Evolutionary conservation across 2,888 invertebrate genomes (phyloP), one percentile per base, ranked within the genome.

Genomic region (Melanchra persicariae): DNA sequence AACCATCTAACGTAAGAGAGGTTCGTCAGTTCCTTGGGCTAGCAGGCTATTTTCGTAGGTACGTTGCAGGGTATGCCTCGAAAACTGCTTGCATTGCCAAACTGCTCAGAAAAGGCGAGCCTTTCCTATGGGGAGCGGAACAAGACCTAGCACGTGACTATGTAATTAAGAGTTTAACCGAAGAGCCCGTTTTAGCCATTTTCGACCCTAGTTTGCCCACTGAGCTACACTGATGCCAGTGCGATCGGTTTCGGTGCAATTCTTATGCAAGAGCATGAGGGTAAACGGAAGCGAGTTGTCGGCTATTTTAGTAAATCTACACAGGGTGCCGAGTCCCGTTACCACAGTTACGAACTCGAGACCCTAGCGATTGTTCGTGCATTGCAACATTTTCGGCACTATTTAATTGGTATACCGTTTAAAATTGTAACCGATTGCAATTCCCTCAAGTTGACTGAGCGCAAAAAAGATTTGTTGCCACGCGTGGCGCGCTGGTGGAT

Each of bases 371-470:
- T 87, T 0, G 84, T 88, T 0, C 79, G 70, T 10, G 83, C 84
- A 0, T 40, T 85, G 4, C 82, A 83, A 59, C 59, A 86, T 51
- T 87, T 87, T 55, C 51, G 87, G 0, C 83, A 85, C 2, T 86
- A 85, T 45, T n/a, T 86, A 0, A 40, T 85, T 30, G 30, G 30
- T 30, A 30, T 30, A 30, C 30, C 30, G 30, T 30, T 30, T 30
- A 30, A 30, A 30, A 30, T 30, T 3, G 30, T 30, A 30, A 30
- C 30, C 2, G 30, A 30, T 30, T 30, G 30, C 30, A 30, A 30
- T 30, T 30, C 30, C 30, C 2, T 30, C 30, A 30, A 30, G 30
- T 30, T 30, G 30, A 5, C 30, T 30, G 30, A 30, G 30, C 30
- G 30, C 2, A 30, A 30, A 30, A 30, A 30, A 5, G 30, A 30